Evolutionary conservation across 2,888 invertebrate genomes (phyloP).

Genomic region (Lumbricus terrestris): DNA sequence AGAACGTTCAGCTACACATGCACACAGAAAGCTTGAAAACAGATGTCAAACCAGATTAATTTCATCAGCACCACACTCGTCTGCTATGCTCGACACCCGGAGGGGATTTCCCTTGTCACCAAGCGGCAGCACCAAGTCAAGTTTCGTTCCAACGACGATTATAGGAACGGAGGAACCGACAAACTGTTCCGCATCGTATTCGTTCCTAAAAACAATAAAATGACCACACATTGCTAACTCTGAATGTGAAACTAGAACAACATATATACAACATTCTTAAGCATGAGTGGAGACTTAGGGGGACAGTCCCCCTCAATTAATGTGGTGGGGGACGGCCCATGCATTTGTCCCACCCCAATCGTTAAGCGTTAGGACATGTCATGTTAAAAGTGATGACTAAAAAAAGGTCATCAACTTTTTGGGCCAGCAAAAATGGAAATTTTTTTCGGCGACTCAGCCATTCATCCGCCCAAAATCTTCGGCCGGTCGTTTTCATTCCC

Average conservation of each 20-base stretch:
- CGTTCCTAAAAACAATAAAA: conserved; percentile 43
- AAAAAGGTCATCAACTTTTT: too few relatives aligned
- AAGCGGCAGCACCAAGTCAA: conserved; percentile 80
- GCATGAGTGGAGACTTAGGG: too few relatives aligned
- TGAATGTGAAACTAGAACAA: not conserved
- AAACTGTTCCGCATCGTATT: conserved; percentile 60
- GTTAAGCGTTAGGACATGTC: too few relatives aligned
- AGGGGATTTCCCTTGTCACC: conserved; percentile 58
- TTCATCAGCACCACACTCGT: conserved; percentile 90
- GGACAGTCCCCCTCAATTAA: too few relatives aligned
- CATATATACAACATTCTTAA: not conserved
- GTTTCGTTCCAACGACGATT: conserved; percentile 89
- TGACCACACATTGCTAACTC: not conserved
- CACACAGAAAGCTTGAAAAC: not conserved
- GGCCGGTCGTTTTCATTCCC: too few relatives aligned
- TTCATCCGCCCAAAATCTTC: too few relatives aligned
- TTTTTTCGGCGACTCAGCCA: too few relatives aligned
- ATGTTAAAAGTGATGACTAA: too few relatives aligned
- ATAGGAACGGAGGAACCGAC: conserved; percentile 72
- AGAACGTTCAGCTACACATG: not conserved
- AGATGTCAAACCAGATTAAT: conserved; percentile 70
- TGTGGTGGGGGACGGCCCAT: too few relatives aligned
- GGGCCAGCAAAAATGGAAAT: too few relatives aligned
- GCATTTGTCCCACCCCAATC: too few relatives aligned
- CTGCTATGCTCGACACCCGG: conserved; percentile 72